Evolutionary conservation across 2,888 invertebrate genomes (phyloP), one percentile per base, ranked within the genome.

Genomic region (Chloroclystis v-ata): DNA sequence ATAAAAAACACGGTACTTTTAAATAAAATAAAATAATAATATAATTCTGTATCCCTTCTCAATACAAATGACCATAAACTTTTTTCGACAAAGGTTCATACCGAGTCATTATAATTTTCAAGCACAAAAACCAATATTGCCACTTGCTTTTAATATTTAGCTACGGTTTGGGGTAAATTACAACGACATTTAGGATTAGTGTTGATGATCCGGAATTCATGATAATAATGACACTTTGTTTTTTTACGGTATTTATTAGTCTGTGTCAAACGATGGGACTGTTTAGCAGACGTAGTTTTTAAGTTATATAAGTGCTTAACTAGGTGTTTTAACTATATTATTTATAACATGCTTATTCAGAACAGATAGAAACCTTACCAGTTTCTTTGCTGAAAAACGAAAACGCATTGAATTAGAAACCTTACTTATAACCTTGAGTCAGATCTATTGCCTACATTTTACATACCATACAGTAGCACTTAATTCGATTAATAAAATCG

Each of bases 401-500:
- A 20, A 24, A 37, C 25, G 14, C 11, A 30, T 30, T 8, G 4
- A 28, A 28, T 13, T 11, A 41, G 12, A 35, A 30, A 37, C 28
- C 20, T 7, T 4, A 28, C 4, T 14, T 24, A 26, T 40, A 16
- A 26, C 35, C 42, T 25, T 45, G 37, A 25, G 11, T 12, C 28
- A 33, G 52, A 47, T 20, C 5, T 20, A 20, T 20, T 45, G 51
- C 40, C 51, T 62, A 65, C 67, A 76, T 80, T 78, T 79, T 71
- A 64, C 74, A 67, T 72, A 61, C 70, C 71, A 60, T 62, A 66
- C 30, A 49, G 39, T 67, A 66, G 51, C 57, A 54, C 47, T 46
- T 58, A 54, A 72, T 70, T 54, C 20, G 37, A 66, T 72, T 69
- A 60, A 61, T 50, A 56, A 60, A 64, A 62, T 83, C 84, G 84